Percentiles rank a stretch among this genome's conserved stretches.
Conservation (phyloP, 2,888 invertebrate genomes). For the Oligia latruncula region DNA sequence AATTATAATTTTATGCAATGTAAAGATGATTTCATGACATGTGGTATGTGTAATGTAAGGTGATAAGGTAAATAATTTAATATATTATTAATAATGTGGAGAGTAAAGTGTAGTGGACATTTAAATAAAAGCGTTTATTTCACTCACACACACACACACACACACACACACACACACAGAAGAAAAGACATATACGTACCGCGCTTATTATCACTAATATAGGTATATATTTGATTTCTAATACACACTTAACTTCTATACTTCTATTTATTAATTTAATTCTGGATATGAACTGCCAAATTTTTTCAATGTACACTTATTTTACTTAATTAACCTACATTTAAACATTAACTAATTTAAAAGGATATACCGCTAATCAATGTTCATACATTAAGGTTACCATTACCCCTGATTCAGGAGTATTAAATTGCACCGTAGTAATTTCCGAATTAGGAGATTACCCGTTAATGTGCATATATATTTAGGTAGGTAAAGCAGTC, state of each 20-base stretch:
- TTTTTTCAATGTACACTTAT: background rate
- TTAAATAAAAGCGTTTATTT: too few species aligned
- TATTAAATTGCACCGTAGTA: background rate
- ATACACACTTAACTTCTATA: background rate
- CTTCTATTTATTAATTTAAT: background rate
- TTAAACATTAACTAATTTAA: too few species aligned
- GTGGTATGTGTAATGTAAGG: too few species aligned
- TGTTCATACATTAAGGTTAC: background rate
- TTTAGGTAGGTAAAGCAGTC: conserved; percentile 3
- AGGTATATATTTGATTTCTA: background rate
- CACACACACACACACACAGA: background rate
- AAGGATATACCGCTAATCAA: too few species aligned
- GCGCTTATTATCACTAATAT: background rate
- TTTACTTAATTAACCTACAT: background rate
- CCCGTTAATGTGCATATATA: background rate
- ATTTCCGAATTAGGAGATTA: background rate
- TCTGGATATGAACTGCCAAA: background rate
- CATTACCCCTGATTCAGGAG: background rate
- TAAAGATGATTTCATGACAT: background rate
- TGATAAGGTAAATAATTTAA: too few species aligned
- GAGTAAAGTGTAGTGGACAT: background rate
- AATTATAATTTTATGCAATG: background rate
- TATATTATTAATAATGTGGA: background rate
- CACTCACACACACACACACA: background rate
- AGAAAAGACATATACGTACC: background rate